These are phyloP conservation scores for Gallinago media DNA, from an alignment of 2,113 vertebrate genomes.

Conservation along the genomic window DNA sequence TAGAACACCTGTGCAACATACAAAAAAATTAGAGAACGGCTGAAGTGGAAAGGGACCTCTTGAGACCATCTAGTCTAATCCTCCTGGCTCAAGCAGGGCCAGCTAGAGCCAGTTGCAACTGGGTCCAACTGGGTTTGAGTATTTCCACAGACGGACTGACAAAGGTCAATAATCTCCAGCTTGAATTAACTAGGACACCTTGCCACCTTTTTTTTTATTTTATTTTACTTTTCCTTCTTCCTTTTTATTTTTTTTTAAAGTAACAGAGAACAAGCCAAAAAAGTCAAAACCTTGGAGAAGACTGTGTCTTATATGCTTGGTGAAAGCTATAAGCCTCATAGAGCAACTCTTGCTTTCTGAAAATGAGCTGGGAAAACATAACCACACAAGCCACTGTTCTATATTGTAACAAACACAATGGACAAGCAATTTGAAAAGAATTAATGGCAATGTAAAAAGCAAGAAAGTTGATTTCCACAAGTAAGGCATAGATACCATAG, in stretches of 20 bases:
- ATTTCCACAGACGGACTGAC: background rate
- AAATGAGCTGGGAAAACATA: background rate
- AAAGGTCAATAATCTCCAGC: background rate
- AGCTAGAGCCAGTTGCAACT: background rate
- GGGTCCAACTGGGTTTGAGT: background rate
- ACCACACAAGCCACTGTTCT: background rate
- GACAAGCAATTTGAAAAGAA: background rate
- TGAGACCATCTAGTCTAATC: background rate
- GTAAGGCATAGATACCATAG: background rate
- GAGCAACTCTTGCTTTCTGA: background rate
- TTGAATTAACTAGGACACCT: background rate
- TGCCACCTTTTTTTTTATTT: background rate
- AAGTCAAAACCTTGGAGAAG: background rate
- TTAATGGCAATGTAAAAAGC: background rate
- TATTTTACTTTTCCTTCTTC: no score
- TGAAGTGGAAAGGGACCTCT: background rate
- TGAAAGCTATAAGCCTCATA: background rate
- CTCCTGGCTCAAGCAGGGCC: background rate
- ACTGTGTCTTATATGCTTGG: accelerated
- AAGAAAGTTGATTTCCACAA: background rate
- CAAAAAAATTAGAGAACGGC: background rate
- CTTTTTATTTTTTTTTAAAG: background rate
- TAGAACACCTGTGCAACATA: background rate
- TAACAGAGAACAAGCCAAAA: background rate
- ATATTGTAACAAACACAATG: background rate